These are phyloP conservation scores for Nematostella vectensis DNA, from an alignment of 92 coral and sea anemone species.

Conservation along the genomic window DNA sequence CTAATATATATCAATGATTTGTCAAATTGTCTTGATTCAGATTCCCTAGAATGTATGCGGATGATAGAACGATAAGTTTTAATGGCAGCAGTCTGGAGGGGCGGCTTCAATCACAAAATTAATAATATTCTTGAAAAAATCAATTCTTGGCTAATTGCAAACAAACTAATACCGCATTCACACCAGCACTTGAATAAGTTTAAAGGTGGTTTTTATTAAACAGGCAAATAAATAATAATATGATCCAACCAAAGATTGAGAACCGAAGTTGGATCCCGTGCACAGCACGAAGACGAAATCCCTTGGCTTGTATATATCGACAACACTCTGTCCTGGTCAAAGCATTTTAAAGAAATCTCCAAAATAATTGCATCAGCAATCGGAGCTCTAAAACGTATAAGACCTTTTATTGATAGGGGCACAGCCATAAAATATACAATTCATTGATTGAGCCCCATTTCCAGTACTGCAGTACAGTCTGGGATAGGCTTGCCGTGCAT, in stretches of 20 bases:
- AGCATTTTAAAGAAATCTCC: constrained; percentile 6
- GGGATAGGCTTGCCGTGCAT: background rate
- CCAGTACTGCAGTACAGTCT: constrained; percentile 1
- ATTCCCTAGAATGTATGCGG: too few relatives aligned
- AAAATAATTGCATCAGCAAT: constrained; percentile 13
- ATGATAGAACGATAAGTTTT: too few relatives aligned
- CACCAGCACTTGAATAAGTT: background rate
- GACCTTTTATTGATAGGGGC: background rate
- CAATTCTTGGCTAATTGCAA: constrained; percentile 1
- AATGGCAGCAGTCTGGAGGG: too few relatives aligned
- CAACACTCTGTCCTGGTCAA: background rate
- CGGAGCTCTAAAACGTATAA: constrained; percentile 12
- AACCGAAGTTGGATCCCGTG: too few relatives aligned
- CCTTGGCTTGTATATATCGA: background rate
- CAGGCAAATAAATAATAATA: too few relatives aligned
- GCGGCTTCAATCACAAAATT: too few relatives aligned
- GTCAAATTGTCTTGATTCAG: too few relatives aligned
- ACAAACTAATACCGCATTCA: constrained; percentile 13
- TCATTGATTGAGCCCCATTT: constrained; percentile 15
- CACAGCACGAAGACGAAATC: too few relatives aligned
- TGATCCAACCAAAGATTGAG: too few relatives aligned
- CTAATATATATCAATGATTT: too few relatives aligned
- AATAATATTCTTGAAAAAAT: background rate
- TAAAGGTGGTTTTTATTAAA: background rate
- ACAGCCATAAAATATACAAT: constrained; percentile 1